Conservation (phyloP, 2,888 invertebrate genomes). For the Mechanitis mazaeus region DNA sequence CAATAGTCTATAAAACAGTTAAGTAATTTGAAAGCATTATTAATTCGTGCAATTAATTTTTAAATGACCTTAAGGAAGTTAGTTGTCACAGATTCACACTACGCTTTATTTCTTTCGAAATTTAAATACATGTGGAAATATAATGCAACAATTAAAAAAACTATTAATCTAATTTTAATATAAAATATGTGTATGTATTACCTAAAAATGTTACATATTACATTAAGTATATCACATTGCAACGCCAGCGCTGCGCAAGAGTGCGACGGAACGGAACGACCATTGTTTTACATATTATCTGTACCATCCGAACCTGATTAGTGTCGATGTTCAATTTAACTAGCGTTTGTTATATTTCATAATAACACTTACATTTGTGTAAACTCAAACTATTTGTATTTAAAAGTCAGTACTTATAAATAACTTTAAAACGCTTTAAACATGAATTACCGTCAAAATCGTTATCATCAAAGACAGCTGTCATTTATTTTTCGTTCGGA, state of each 20-base stretch:
- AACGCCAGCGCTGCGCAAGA: constrained; percentile 37
- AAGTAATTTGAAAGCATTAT: constrained; percentile 23
- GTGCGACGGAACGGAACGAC: constrained; percentile 39
- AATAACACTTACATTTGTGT: background rate
- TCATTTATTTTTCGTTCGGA: too few species aligned
- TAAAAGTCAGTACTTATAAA: too few species aligned
- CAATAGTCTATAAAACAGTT: constrained; percentile 50
- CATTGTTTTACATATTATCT: constrained; percentile 56
- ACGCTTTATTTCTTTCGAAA: constrained; percentile 5
- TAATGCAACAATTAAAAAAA: background rate
- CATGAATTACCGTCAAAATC: too few species aligned
- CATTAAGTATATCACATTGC: constrained; percentile 3
- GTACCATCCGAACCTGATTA: constrained; percentile 56
- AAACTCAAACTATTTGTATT: background rate
- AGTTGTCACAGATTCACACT: constrained; percentile 12
- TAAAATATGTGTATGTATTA: too few species aligned
- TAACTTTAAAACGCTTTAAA: too few species aligned
- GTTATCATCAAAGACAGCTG: too few species aligned
- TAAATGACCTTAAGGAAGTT: constrained; percentile 8
- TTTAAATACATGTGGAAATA: background rate
- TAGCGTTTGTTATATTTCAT: constrained; percentile 3
- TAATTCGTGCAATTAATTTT: constrained; percentile 24
- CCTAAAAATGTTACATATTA: too few species aligned
- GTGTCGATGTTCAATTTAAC: constrained; percentile 44
- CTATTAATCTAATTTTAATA: background rate